These are phyloP conservation scores for Hirtodrosophila trivittata DNA, from an alignment of 2,888 invertebrate genomes.

Conservation along the genomic window DNA sequence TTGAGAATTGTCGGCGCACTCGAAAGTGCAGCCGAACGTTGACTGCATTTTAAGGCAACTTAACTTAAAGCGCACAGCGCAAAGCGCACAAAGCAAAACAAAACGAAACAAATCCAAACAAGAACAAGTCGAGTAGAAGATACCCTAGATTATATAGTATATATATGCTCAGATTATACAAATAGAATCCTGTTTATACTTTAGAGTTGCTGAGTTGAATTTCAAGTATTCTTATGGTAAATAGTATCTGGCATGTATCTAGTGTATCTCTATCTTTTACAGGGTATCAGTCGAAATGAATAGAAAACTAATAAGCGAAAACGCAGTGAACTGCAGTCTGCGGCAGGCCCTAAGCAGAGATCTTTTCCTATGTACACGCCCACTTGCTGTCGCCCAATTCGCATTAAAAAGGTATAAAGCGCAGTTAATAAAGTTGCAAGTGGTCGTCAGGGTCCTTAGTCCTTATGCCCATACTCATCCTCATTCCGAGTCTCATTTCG, in stretches of 20 bases:
- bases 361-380: neutral
- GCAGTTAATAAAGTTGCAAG: slow-evolving; percentile 71
- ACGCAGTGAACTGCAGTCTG: slow-evolving; percentile 37
- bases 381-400: neutral
- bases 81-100: slow-evolving; percentile 25
- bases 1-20: slow-evolving; percentile 49
- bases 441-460: slow-evolving; percentile 49
- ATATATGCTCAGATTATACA: too few relatives aligned
- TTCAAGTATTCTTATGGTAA: too few relatives aligned
- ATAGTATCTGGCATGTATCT: too few relatives aligned
- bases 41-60: slow-evolving; percentile 62
- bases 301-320: slow-evolving; percentile 62
- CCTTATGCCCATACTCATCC: neutral
- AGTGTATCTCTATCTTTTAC: too few relatives aligned
- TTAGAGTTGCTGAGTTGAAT: too few relatives aligned
- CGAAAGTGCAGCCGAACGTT: slow-evolving; percentile 59
- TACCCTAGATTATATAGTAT: too few relatives aligned
- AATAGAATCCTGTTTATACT: too few relatives aligned
- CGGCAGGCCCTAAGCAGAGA: slow-evolving; percentile 19
- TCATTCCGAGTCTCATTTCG: slow-evolving; percentile 23
- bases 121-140: neutral
- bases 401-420: slow-evolving; percentile 66
- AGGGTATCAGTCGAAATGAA: slow-evolving; percentile 21
- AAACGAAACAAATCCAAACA: neutral
- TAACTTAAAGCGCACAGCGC: slow-evolving; percentile 17